phyloP scores from a whole-genome alignment of 2,888 invertebrate genomes.

The Agrochola litura region DNA sequence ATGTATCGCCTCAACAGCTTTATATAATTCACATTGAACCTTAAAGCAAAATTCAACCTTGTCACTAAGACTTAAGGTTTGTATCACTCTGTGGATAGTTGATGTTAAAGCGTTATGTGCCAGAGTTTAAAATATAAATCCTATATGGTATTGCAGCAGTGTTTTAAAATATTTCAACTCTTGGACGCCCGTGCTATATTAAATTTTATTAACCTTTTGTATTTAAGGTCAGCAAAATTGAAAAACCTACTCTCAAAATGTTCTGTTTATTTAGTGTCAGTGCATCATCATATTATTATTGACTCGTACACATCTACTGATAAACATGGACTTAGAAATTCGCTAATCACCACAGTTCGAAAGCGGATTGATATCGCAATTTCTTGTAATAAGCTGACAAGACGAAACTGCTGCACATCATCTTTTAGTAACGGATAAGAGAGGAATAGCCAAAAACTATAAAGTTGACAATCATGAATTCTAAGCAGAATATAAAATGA shows the following conservation, averaged over 20 bases:
- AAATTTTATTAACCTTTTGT: neutral
- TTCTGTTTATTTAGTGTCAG: too few relatives aligned
- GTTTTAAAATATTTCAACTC: slow-evolving; percentile 49
- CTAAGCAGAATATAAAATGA: neutral
- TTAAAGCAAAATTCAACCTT: slow-evolving; percentile 10
- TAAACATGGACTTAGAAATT: neutral
- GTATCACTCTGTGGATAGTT: neutral
- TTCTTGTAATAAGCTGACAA: neutral
- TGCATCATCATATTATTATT: neutral
- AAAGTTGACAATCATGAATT: neutral
- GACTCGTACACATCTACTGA: neutral
- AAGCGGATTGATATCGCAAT: neutral
- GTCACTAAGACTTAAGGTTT: neutral
- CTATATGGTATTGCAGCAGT: slow-evolving; percentile 43
- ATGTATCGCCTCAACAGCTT: slow-evolving; percentile 20
- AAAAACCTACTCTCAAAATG: neutral
- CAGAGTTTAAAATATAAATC: slow-evolving; percentile 44
- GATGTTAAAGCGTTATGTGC: slow-evolving; percentile 25
- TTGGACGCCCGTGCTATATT: neutral
- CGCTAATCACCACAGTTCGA: neutral
- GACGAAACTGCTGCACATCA: neutral
- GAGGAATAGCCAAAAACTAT: neutral
- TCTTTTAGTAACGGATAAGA: neutral
- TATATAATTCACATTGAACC: neutral
- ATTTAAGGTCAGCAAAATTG: too few relatives aligned